phyloP scores from a whole-genome alignment of 2,113 vertebrate genomes.

The Meles meles region DNA sequence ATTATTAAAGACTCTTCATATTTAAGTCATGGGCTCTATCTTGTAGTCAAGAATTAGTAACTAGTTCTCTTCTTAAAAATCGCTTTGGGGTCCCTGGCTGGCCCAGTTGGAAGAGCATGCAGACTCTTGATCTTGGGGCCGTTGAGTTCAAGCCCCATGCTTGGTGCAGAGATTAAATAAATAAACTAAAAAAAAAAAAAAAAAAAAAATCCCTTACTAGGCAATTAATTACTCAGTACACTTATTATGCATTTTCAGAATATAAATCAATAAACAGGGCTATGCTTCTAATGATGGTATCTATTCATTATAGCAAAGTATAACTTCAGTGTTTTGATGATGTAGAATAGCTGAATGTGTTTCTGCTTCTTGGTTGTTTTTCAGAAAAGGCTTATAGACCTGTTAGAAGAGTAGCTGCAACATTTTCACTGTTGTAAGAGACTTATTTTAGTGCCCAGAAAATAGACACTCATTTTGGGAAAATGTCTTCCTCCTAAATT shows the following conservation, averaged over 20 bases:
- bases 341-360: neutral
- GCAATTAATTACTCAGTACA: neutral
- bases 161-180: neutral
- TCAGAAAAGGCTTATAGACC: neutral
- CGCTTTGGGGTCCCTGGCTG: neutral
- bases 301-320: accelerated
- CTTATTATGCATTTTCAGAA: neutral
- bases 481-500: neutral
- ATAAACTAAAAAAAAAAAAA: neutral
- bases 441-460: neutral
- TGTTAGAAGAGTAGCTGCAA: neutral
- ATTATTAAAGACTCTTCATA: neutral
- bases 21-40: neutral
- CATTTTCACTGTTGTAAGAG: neutral
- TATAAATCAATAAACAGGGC: neutral
- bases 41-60: neutral
- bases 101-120: neutral
- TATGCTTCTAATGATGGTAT: neutral
- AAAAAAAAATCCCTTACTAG: neutral
- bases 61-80: conserved; percentile 5
- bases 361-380: neutral
- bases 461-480: neutral
- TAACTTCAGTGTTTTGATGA: neutral
- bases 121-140: neutral
- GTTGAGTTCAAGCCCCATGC: neutral